phyloP scores from a whole-genome alignment of 2,797 vertebrate species.

The Champsocephalus esox region DNA sequence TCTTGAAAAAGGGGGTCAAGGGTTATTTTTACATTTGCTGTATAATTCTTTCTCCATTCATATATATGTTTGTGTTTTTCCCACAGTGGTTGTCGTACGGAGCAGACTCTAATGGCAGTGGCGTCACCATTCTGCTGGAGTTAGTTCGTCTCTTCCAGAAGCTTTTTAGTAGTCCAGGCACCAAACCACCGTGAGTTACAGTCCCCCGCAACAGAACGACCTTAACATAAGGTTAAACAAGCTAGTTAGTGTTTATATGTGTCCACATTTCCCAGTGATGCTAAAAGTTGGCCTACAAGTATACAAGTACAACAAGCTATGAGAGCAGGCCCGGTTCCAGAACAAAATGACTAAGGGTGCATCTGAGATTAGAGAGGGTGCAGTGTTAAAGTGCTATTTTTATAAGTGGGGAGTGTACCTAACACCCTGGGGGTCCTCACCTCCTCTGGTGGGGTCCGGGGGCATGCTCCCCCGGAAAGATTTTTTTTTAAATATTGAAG shows the following conservation, averaged over 20 bases:
- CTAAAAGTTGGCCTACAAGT: background rate
- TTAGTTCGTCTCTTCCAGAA: constrained; percentile 85
- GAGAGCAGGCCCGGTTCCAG: background rate
- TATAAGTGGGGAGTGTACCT: too few relatives aligned
- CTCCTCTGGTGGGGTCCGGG: too few relatives aligned
- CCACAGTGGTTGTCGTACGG: constrained; percentile 86
- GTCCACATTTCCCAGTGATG: background rate
- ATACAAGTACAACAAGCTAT: background rate
- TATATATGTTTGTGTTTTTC: constrained; percentile 18
- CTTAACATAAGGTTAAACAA: background rate
- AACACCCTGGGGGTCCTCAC: too few relatives aligned
- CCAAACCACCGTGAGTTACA: constrained; percentile 81
- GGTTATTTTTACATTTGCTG: too few relatives aligned
- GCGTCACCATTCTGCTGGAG: constrained; percentile 85
- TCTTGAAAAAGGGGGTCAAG: too few relatives aligned
- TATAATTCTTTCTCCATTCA: background rate
- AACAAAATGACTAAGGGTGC: too few relatives aligned
- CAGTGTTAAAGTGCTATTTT: too few relatives aligned
- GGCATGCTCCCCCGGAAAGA: too few relatives aligned
- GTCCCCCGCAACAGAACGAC: background rate
- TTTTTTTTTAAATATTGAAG: too few relatives aligned
- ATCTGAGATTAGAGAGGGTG: too few relatives aligned
- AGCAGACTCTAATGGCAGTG: constrained; percentile 88
- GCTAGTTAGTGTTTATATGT: background rate
- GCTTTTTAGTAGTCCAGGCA: constrained; percentile 80